phyloP scores from a whole-genome alignment of 2,797 vertebrate genomes.

The Setipinna tenuifilis region DNA sequence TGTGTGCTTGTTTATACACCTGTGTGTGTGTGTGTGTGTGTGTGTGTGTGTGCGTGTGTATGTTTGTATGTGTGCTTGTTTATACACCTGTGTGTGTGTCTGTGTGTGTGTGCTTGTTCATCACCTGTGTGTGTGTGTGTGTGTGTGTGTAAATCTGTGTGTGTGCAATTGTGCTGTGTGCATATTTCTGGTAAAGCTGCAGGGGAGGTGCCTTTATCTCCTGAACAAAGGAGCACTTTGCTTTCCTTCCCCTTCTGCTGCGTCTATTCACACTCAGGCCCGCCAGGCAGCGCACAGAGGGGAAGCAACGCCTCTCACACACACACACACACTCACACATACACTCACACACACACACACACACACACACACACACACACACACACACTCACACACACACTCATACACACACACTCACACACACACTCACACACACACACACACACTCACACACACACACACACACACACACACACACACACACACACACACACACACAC shows the following conservation, averaged over 20 bases:
- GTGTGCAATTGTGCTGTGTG: background rate
- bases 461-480: background rate
- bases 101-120: too few species aligned
- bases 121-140: background rate
- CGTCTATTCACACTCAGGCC: too few species aligned
- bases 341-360: too few species aligned
- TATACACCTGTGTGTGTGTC: background rate
- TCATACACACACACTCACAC: too few species aligned
- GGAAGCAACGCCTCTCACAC: too few species aligned
- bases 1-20: too few species aligned
- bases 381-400: too few species aligned
- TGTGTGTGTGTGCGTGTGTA: background rate
- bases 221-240: too few species aligned
- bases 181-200: background rate
- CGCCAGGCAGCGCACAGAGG: too few species aligned
- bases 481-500: slow-evolving; percentile 46
- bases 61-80: background rate
- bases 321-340: too few species aligned
- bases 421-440: background rate
- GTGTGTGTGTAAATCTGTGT: background rate
- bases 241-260: too few species aligned
- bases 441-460: slow-evolving; percentile 15
- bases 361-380: too few species aligned
- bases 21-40: background rate
- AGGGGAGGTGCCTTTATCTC: background rate